phyloP scores from a whole-genome alignment of 1,140 invertebrate genomes.

The Drosophila paulistorum region DNA sequence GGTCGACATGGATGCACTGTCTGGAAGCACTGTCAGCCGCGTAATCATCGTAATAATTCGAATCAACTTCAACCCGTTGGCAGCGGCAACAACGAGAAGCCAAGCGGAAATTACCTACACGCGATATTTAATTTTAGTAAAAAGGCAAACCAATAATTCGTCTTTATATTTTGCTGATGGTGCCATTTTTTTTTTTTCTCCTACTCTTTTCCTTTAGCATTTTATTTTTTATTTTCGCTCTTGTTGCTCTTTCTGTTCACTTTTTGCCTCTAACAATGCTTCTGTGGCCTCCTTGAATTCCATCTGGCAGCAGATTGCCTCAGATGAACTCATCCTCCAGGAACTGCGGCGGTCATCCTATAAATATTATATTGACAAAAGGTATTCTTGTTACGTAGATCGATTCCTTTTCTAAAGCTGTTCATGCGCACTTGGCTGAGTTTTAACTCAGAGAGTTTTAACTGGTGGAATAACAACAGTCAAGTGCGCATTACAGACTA shows the following conservation, averaged over 20 bases:
- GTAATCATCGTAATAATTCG: slow-evolving; percentile 81
- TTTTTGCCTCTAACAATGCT: slow-evolving; percentile 36
- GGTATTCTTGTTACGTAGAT: not conserved
- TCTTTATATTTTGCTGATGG: slow-evolving; percentile 53
- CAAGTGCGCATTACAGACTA: not conserved
- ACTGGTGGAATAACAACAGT: not conserved
- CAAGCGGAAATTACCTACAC: slow-evolving; percentile 80
- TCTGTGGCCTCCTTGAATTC: slow-evolving; percentile 24
- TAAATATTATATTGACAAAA: not conserved
- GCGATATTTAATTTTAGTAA: slow-evolving; percentile 80
- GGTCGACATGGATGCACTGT: slow-evolving; percentile 72
- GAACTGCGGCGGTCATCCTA: not conserved
- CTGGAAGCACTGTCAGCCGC: slow-evolving; percentile 77
- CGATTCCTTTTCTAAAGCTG: not conserved
- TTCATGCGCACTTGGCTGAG: no score
- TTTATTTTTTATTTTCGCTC: slow-evolving; percentile 12
- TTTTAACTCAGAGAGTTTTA: not conserved
- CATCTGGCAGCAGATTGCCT: slow-evolving; percentile 13
- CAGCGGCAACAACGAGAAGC: slow-evolving; percentile 76
- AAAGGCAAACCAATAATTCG: slow-evolving; percentile 79
- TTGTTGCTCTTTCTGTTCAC: not conserved
- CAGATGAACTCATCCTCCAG: slow-evolving; percentile 25
- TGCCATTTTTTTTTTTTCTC: slow-evolving; percentile 18
- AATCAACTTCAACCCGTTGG: slow-evolving; percentile 75
- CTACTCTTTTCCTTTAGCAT: slow-evolving; percentile 29